Evolutionary conservation across 2,888 invertebrate genomes (phyloP).

Genomic region (Bursaphelenchus okinawaensis): DNA sequence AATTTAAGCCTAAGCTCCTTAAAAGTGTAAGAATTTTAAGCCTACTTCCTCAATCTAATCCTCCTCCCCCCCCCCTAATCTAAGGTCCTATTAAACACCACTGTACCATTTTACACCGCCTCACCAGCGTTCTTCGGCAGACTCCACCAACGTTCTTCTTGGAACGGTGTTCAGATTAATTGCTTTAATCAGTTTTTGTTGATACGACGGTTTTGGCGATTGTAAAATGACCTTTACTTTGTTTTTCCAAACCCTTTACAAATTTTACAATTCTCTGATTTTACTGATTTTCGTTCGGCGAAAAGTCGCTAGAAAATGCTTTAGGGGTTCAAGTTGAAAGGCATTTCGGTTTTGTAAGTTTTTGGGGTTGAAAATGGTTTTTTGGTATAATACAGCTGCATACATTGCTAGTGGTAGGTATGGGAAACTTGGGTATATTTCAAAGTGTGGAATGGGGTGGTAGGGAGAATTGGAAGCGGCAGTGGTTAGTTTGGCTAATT

Average conservation of each 20-base stretch:
- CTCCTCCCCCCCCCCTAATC: no score
- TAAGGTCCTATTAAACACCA: no score
- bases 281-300: neutral
- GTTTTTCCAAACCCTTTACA: neutral
- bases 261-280: neutral
- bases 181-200: neutral
- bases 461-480: no score
- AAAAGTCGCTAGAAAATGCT: neutral
- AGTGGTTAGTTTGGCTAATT: no score
- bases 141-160: no score
- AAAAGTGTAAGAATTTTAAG: no score
- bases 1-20: no score
- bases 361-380: neutral
- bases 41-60: no score
- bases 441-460: neutral
- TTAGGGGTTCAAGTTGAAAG: neutral
- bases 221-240: neutral
- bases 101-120: no score
- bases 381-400: neutral
- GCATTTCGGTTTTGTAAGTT: neutral
- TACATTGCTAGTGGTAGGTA: neutral
- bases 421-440: neutral
- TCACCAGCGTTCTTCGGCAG: no score
- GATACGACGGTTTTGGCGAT: neutral
- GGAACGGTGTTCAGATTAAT: no score